These are phyloP conservation scores for Gulo gulo DNA, from an alignment of 2,113 vertebrate genomes.

Conservation along the genomic window DNA sequence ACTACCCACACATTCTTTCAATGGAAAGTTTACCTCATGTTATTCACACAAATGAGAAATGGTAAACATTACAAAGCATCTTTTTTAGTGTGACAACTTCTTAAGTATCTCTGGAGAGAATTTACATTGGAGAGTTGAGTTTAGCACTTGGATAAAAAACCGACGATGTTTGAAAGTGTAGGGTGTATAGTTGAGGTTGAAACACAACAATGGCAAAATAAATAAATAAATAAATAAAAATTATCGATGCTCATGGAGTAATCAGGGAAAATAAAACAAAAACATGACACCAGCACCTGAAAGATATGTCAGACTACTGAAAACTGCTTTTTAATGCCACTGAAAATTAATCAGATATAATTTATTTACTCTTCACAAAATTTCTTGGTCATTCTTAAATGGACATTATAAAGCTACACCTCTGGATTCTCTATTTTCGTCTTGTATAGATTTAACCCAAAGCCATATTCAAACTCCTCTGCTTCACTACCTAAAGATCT, in stretches of 20 bases:
- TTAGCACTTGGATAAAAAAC: not conserved
- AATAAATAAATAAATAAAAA: not conserved
- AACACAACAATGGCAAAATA: not conserved
- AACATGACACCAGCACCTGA: not conserved
- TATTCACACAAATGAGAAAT: not conserved
- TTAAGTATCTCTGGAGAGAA: not conserved
- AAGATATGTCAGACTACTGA: not conserved
- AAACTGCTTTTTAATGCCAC: not conserved
- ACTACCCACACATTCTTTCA: not conserved
- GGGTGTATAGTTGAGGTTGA: not conserved
- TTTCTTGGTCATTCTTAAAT: not conserved
- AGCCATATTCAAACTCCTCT: not conserved
- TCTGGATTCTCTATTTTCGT: not conserved
- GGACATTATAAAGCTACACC: not conserved
- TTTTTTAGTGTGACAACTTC: not conserved
- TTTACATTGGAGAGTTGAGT: not conserved
- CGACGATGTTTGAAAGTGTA: not conserved
- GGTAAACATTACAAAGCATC: not conserved
- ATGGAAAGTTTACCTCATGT: not conserved
- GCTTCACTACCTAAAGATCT: not conserved
- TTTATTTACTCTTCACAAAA: not conserved
- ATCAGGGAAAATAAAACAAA: not conserved
- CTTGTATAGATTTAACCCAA: not conserved
- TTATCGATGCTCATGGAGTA: not conserved
- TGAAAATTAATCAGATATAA: not conserved